Evolutionary conservation across 2,113 vertebrate genomes (phyloP), one percentile per base, ranked within the genome.

Genomic region (Bettongia penicillata): DNA sequence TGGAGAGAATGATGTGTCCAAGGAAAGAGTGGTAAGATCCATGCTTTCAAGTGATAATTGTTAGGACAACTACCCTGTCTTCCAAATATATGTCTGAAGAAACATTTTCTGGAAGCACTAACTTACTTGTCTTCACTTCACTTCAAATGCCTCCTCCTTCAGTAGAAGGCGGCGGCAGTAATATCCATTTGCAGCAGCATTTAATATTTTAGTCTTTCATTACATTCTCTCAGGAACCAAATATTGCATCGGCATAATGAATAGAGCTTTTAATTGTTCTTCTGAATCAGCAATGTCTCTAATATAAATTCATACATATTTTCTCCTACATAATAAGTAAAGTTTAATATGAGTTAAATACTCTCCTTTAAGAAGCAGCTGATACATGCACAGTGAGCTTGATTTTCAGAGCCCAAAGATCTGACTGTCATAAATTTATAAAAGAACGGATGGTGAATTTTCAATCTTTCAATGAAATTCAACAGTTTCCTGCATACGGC

Each of bases 251-350:
- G 37, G 12, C 11, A 37, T 4, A 68, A n/a, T 37, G 31, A 68
- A 68, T 37, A n/a, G 37, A 11, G 31, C 10, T 31, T 4, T 31
- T 31, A 61, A 31, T 61, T 61, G 61, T 77, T 77, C 37, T 77
- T 94, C 91, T 93, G 61, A 95, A 92, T 94, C 48, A n/a, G 48
- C 0, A 47, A 55, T 48, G 51, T 93, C n/a, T 91, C n/a, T 91
- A 95, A 77, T 19, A 90, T 48, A 93, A 23, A 52, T 8, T 50
- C 61, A 90, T 48, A 91, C 22, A 68, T 8, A 61, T 61, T 77
- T 50, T 48, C 25, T 92, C 25, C 91, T 23, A 96, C 90, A 94
- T 2, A 91, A 31, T 49, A 90, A 31, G 31, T 12, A n/a, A 91
- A 90, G 25, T 24, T 28, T 31, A 53, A 37, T 84, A 37, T 53